Percentiles rank a stretch among this genome's conserved stretches.
Conservation (phyloP, 2,888 invertebrate genomes). For the Epicampocera succincta region DNA sequence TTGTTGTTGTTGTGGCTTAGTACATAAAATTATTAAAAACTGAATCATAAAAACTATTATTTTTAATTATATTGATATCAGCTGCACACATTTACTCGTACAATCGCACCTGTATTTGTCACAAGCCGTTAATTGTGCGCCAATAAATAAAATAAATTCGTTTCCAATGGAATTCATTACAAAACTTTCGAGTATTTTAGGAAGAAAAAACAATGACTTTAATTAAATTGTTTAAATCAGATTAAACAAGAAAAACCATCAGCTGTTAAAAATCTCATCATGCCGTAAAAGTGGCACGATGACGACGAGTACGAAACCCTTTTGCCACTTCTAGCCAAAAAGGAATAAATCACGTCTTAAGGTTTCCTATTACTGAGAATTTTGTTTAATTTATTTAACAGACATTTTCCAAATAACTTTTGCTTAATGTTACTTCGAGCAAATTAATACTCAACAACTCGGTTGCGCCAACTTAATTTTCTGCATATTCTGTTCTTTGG, state of each 20-base stretch:
- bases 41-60: no score
- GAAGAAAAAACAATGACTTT: slow-evolving; percentile 16
- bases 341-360: slow-evolving; percentile 20
- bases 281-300: background rate
- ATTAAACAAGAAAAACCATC: slow-evolving; percentile 25
- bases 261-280: slow-evolving; percentile 44
- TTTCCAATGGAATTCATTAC: slow-evolving; percentile 15
- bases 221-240: slow-evolving; percentile 42
- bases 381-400: slow-evolving; percentile 19
- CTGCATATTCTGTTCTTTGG: slow-evolving; percentile 3
- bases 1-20: no score
- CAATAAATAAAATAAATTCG: no score
- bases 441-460: slow-evolving; percentile 22
- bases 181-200: slow-evolving; percentile 4
- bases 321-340: background rate
- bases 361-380: background rate
- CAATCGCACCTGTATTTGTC: no score
- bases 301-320: slow-evolving; percentile 19
- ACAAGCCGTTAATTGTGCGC: no score
- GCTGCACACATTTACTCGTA: no score
- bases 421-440: slow-evolving; percentile 15
- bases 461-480: background rate
- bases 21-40: no score
- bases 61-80: slow-evolving; percentile 13
- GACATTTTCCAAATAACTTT: slow-evolving; percentile 23